These are phyloP conservation scores for Eupithecia dodoneata DNA, from an alignment of 2,888 invertebrate species.

Conservation along the genomic window DNA sequence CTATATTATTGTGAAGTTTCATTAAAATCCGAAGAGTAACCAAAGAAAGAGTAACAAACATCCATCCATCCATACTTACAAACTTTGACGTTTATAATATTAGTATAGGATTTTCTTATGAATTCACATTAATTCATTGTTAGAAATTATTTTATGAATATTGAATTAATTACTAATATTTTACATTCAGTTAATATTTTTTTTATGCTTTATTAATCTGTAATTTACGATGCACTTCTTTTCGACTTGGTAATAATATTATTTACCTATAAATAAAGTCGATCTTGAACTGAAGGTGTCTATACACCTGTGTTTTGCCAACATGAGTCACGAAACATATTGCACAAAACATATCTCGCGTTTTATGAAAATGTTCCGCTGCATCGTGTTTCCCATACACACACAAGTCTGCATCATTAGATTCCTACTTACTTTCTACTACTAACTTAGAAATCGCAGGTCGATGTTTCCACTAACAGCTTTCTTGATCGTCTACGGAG, in stretches of 20 bases:
- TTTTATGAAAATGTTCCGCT: neutral
- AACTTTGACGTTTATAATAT: too few species aligned
- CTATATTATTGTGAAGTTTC: too few species aligned
- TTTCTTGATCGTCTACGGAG: slow-evolving; percentile 52
- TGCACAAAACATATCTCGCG: neutral
- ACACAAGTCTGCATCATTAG: slow-evolving; percentile 43
- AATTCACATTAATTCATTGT: too few species aligned
- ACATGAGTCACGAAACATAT: neutral
- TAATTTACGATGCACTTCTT: too few species aligned
- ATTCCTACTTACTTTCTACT: slow-evolving; percentile 51
- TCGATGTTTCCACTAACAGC: slow-evolving; percentile 51
- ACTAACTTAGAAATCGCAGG: slow-evolving; percentile 50
- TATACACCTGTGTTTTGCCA: neutral
- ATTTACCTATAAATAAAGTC: neutral
- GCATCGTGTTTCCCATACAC: slow-evolving; percentile 33
- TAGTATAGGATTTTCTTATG: too few species aligned
- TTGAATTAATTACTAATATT: too few species aligned
- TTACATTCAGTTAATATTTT: too few species aligned
- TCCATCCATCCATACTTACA: too few species aligned
- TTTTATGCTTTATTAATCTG: too few species aligned
- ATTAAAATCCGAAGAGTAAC: too few species aligned
- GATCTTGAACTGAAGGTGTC: neutral
- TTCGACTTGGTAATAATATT: neutral
- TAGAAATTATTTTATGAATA: too few species aligned
- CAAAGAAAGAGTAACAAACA: too few species aligned